Conservation (phyloP, 2,113 vertebrate genomes). For the Esox niger region DNA sequence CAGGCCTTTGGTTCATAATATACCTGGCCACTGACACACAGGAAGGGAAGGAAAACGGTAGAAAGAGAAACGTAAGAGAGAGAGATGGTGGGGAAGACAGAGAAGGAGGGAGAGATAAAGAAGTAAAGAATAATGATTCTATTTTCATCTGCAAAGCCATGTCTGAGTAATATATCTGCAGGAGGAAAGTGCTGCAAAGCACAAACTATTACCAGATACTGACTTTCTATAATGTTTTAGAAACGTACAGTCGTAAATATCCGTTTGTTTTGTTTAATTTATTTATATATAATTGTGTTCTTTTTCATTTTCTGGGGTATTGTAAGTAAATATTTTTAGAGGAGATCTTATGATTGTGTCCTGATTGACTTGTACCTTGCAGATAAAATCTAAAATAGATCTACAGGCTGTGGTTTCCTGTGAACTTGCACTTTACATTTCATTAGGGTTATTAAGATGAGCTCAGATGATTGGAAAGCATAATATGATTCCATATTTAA, state of each 20-base stretch:
- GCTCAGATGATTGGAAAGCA: no score
- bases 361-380: no score
- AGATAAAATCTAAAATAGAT: no score
- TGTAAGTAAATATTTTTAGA: background rate
- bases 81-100: no score
- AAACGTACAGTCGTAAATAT: constrained; percentile 67
- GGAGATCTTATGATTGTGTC: background rate
- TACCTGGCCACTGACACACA: constrained; percentile 66
- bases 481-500: no score
- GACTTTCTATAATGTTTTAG: constrained; percentile 70
- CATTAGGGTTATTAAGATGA: no score
- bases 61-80: no score
- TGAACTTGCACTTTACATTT: no score
- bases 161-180: constrained; percentile 71
- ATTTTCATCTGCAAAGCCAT: constrained; percentile 70
- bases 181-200: constrained; percentile 71
- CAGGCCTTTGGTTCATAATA: constrained; percentile 65
- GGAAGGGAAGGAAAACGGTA: constrained; percentile 18
- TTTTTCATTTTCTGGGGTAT: background rate
- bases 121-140: constrained; percentile 75
- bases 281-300: no score
- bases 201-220: constrained; percentile 73
- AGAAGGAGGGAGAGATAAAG: no score
- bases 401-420: no score
- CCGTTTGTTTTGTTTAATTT: constrained; percentile 7